Conservation (phyloP, 2,888 invertebrate genomes). For the Eulithis testata region DNA sequence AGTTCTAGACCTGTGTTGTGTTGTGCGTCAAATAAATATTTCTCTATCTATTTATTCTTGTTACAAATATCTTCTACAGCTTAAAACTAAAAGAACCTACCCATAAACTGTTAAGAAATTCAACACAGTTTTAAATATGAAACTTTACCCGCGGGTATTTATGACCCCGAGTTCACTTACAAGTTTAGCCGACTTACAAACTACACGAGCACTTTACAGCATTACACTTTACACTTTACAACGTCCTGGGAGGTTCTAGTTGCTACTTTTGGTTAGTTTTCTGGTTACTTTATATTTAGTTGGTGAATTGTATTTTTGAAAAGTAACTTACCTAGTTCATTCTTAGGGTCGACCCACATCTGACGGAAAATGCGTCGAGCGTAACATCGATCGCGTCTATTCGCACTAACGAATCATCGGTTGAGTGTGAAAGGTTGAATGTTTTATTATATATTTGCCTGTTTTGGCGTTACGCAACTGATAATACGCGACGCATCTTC, state of each 20-base stretch:
- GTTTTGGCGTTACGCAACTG: too few species aligned
- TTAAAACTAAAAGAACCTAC: slow-evolving; percentile 13
- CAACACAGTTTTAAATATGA: slow-evolving; percentile 42
- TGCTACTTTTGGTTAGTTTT: slow-evolving; percentile 4
- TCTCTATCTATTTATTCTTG: background rate
- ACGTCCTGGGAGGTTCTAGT: slow-evolving; percentile 35
- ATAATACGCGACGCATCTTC: too few species aligned
- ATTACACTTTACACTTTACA: slow-evolving; percentile 49
- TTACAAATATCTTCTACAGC: slow-evolving; percentile 1
- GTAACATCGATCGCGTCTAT: too few species aligned
- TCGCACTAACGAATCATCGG: too few species aligned
- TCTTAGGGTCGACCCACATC: too few species aligned
- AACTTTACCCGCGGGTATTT: slow-evolving; percentile 46
- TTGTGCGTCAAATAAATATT: too few species aligned
- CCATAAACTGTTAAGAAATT: slow-evolving; percentile 27
- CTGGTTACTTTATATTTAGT: slow-evolving; percentile 6
- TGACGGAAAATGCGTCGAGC: too few species aligned
- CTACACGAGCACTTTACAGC: slow-evolving; percentile 46
- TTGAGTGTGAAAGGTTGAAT: too few species aligned
- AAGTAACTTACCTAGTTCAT: background rate
- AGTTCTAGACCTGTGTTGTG: too few species aligned
- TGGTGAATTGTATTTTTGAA: slow-evolving; percentile 11
- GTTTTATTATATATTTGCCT: too few species aligned
- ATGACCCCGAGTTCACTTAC: slow-evolving; percentile 44
- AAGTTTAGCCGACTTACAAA: slow-evolving; percentile 51